Base-by-base conservation (phyloP, 2,797 vertebrate species). In the Crossoptilon crossoptilon region DNA sequence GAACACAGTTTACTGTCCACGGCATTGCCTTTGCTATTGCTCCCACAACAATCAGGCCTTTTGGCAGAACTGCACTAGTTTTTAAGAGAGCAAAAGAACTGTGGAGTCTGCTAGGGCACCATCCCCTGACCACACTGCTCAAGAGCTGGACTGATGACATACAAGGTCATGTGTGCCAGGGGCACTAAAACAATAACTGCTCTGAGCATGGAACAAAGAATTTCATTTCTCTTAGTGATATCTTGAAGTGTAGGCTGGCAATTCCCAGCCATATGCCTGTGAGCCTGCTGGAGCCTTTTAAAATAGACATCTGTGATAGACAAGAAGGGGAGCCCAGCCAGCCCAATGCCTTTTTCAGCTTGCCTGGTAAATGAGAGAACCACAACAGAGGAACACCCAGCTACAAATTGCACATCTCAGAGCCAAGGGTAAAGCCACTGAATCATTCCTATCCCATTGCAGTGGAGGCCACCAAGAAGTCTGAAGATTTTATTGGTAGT, bases 371-470 rank as follows among this genome's bases (percentile, higher is more conserved):
- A 51, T 23, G 82, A 88, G 82, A 3, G n/a, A 92, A 77, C 90
- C 93, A 74, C 90, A 73, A 1, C 27, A 24, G 80, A 14, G 91
- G 91, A 93, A 93, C 95, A 91, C 75, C 90, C 96, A 95, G 90
- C 33, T 48, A 23, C 87, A 91, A 44, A 85, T 75, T 90, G 86
- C 66, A 93, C 84, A 77, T 56, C 29, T 63, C 27, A 44, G 49
- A 87, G 83, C 88, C 67, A 53, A 44, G 74, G 62, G 59, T 79
- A 18, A 79, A 96, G 92, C 91, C 91, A 84, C 41, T 3, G 72
- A 79, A 82, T 82, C 85, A 81, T 95, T 78, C 76, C 51, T 18
- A 0, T 9, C n/a, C 84, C 80, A 33, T 77, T 70, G 74, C 74
- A 90, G 66, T 10, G 0, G 62, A 82, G 92, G 87, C 93, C 93